A percentile compares a stretch with the other conserved stretches of the same genome.
Evolutionary conservation across 2,113 vertebrate genomes (phyloP).

Genomic region (Cygnus buccinator): DNA sequence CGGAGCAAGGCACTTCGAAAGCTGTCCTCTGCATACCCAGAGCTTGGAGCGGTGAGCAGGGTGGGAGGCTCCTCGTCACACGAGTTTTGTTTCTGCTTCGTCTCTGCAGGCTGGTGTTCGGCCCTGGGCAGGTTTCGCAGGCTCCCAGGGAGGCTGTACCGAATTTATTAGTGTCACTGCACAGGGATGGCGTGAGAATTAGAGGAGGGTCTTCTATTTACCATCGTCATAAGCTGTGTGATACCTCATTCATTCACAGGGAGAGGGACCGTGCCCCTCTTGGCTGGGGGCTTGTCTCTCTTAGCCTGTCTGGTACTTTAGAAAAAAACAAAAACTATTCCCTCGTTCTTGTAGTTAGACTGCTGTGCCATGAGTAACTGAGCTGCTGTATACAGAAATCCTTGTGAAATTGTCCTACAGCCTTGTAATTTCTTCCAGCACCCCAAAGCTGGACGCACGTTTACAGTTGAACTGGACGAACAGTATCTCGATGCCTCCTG

Average conservation of each 20-base stretch:
- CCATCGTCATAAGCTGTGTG: neutral
- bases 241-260: neutral
- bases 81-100: no score
- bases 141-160: neutral
- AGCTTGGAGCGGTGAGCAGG: rapidly evolving
- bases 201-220: neutral
- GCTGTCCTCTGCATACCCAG: rapidly evolving
- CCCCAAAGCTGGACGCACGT: neutral
- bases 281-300: neutral
- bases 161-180: neutral
- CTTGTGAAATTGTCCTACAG: neutral
- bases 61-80: neutral
- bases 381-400: neutral
- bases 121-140: neutral
- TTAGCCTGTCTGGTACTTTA: neutral
- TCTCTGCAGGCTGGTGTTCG: neutral
- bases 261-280: neutral
- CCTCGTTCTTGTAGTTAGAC: neutral
- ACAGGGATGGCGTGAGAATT: neutral
- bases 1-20: neutral
- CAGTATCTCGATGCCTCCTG: neutral
- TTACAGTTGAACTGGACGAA: neutral
- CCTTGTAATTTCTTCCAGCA: neutral
- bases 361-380: neutral
- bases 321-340: neutral